These are phyloP conservation scores for Apantesis nais DNA, from an alignment of 2,888 invertebrate species.

Conservation along the genomic window DNA sequence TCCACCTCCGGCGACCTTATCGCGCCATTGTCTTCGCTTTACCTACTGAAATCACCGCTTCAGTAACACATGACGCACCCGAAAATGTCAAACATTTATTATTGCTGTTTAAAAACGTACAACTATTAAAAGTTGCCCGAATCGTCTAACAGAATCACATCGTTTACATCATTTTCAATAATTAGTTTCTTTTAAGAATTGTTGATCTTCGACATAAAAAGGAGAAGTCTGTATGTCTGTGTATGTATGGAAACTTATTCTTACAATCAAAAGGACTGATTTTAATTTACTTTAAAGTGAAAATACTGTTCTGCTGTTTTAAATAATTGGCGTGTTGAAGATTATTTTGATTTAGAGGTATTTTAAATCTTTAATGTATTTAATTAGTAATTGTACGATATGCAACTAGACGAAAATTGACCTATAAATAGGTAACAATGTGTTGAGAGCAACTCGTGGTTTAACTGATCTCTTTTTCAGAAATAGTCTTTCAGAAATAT, in stretches of 20 bases:
- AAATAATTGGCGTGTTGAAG: too few species aligned
- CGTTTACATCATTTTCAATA: not conserved
- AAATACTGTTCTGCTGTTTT: too few species aligned
- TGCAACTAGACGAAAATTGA: too few species aligned
- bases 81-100: not conserved
- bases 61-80: conserved; percentile 5
- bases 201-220: not conserved
- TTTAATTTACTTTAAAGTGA: too few species aligned
- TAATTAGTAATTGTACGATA: too few species aligned
- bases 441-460: not conserved
- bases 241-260: not conserved
- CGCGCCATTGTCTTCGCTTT: conserved; percentile 37
- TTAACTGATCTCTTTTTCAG: not conserved
- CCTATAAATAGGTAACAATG: not conserved
- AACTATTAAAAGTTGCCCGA: not conserved
- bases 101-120: not conserved
- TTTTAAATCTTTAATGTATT: too few species aligned
- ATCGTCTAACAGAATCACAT: not conserved
- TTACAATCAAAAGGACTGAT: not conserved
- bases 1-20: conserved; percentile 33
- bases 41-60: conserved; percentile 27
- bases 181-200: not conserved
- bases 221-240: not conserved
- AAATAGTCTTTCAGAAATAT: not conserved
- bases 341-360: too few species aligned